Evolutionary conservation across 2,888 invertebrate species (phyloP).

Genomic region (Amphipyra berbera): DNA sequence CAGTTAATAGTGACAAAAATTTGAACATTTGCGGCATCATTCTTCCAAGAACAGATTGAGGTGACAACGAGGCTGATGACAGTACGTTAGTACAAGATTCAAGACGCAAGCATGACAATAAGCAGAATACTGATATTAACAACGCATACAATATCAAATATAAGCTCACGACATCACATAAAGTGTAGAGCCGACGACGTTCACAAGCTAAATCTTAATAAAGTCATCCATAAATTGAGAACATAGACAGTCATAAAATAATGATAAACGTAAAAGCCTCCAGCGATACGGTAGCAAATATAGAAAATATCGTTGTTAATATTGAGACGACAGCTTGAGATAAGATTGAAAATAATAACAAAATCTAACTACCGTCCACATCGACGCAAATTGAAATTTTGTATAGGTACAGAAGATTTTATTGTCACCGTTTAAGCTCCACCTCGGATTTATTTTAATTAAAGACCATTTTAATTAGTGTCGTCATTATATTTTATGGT

Average conservation of each 20-base stretch:
- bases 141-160: constrained; percentile 49
- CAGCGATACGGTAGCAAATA: constrained; percentile 37
- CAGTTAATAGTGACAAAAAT: constrained; percentile 51
- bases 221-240: constrained; percentile 45
- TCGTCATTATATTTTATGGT: constrained; percentile 37
- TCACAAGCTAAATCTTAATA: constrained; percentile 48
- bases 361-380: constrained; percentile 70
- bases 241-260: constrained; percentile 45
- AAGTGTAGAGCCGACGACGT: constrained; percentile 37
- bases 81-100: constrained; percentile 40
- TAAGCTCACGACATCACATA: constrained; percentile 55
- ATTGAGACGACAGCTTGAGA: constrained; percentile 63
- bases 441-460: constrained; percentile 65
- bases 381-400: constrained; percentile 58
- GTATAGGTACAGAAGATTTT: constrained; percentile 48
- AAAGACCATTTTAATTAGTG: constrained; percentile 48
- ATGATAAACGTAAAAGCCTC: constrained; percentile 55
- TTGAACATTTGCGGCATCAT: constrained; percentile 38
- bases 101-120: constrained; percentile 57
- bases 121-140: constrained; percentile 55
- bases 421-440: constrained; percentile 62
- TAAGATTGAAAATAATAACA: constrained; percentile 52
- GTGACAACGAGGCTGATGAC: constrained; percentile 37
- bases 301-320: constrained; percentile 39
- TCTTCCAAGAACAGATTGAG: constrained; percentile 34